Evolutionary conservation across 1,140 invertebrate species (phyloP).

Genomic region (Pentalonia nigronervosa): DNA sequence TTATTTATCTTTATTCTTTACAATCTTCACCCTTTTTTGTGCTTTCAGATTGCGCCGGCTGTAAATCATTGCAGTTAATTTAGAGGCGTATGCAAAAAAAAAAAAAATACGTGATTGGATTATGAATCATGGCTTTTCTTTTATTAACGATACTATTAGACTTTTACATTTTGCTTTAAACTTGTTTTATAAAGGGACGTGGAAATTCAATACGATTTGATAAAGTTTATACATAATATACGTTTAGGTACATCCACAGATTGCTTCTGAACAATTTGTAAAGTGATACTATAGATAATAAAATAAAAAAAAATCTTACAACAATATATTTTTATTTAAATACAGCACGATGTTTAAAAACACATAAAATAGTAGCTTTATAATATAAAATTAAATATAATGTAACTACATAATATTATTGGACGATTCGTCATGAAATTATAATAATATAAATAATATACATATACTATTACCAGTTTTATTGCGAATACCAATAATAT

Average conservation of each 20-base stretch:
- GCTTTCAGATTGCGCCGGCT: not conserved
- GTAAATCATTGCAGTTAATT: slow-evolving; percentile 32
- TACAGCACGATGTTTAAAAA: not conserved
- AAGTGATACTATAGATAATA: not conserved
- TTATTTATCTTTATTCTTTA: slow-evolving; percentile 18
- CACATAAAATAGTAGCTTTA: too few relatives aligned
- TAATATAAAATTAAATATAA: not conserved
- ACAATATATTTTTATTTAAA: not conserved
- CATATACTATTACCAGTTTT: not conserved
- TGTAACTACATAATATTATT: not conserved
- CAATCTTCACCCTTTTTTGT: slow-evolving; percentile 3
- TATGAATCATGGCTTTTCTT: not conserved
- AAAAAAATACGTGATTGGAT: slow-evolving; percentile 27
- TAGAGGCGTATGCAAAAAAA: slow-evolving; percentile 15
- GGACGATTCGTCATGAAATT: not conserved
- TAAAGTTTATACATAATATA: not conserved
- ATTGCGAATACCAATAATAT: not conserved
- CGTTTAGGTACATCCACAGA: not conserved
- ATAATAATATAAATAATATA: not conserved
- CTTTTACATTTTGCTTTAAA: not conserved
- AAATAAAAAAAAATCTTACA: not conserved
- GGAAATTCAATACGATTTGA: not conserved
- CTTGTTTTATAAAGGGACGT: not conserved
- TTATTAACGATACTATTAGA: not conserved
- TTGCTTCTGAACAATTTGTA: not conserved